These are phyloP conservation scores for Lucilia sericata DNA, from an alignment of 1,140 invertebrate species.

Conservation along the genomic window DNA sequence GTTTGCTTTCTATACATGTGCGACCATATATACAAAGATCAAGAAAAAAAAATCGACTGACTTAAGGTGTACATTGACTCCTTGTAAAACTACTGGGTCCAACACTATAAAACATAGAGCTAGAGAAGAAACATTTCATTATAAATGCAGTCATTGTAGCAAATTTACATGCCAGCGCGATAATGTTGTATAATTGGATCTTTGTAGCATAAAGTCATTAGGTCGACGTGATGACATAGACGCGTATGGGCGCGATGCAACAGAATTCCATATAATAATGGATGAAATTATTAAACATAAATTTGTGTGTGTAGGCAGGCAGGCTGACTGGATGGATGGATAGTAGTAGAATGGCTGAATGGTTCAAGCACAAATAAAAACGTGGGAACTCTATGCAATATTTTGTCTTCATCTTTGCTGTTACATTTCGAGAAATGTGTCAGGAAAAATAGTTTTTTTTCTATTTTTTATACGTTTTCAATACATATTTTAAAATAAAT, in stretches of 20 bases:
- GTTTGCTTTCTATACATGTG: too few species aligned
- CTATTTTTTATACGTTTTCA: background rate
- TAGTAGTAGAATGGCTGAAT: background rate
- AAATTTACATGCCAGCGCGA: slow-evolving; percentile 26
- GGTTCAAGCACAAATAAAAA: background rate
- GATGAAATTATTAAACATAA: slow-evolving; percentile 22
- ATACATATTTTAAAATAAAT: background rate
- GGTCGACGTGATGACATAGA: slow-evolving; percentile 25
- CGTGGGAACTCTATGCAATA: slow-evolving; percentile 7
- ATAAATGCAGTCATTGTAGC: slow-evolving; percentile 20
- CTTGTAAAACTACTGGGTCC: too few species aligned
- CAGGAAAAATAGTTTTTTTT: background rate
- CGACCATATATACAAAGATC: too few species aligned
- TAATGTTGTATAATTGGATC: slow-evolving; percentile 27
- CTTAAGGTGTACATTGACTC: too few species aligned
- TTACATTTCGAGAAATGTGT: background rate
- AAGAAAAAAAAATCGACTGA: too few species aligned
- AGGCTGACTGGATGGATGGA: background rate
- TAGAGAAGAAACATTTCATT: slow-evolving; percentile 1
- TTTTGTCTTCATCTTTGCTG: background rate
- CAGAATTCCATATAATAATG: slow-evolving; percentile 5
- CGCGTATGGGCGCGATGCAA: slow-evolving; percentile 4
- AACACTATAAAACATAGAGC: background rate
- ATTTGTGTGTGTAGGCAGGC: background rate
- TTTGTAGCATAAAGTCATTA: slow-evolving; percentile 29